phyloP scores from a whole-genome alignment of 2,797 vertebrate species.

The Odontamblyopus rebecca region DNA sequence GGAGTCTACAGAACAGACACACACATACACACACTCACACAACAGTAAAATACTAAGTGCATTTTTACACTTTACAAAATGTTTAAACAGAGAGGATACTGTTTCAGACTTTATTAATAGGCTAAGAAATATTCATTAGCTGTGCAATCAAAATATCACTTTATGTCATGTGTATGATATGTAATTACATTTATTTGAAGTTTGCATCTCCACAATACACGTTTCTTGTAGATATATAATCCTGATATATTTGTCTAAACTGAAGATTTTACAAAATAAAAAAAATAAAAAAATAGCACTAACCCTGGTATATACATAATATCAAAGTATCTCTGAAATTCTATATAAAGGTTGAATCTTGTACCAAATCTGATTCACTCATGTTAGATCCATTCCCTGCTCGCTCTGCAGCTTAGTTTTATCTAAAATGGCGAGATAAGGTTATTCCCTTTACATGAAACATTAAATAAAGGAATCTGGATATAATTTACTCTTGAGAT shows the following conservation, averaged over 20 bases:
- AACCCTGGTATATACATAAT: background rate
- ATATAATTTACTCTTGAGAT: slow-evolving; percentile 5
- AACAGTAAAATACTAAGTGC: slow-evolving; percentile 12
- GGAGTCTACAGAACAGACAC: slow-evolving; percentile 24
- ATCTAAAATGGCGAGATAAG: slow-evolving; percentile 3
- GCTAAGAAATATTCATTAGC: background rate
- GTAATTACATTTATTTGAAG: too few relatives aligned
- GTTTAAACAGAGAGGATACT: background rate
- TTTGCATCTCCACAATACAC: too few relatives aligned
- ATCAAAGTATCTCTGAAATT: background rate
- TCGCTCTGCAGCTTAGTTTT: background rate
- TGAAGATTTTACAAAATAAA: background rate
- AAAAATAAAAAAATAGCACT: background rate
- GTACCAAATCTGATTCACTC: background rate
- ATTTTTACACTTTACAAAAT: slow-evolving; percentile 1
- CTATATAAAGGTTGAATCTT: background rate
- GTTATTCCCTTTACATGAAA: slow-evolving; percentile 1
- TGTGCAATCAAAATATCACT: background rate
- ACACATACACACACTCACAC: slow-evolving; percentile 10
- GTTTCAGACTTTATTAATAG: background rate
- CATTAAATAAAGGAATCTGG: background rate
- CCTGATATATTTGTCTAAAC: background rate
- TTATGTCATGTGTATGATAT: too few relatives aligned
- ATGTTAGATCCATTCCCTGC: background rate
- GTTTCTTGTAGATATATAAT: too few relatives aligned